A percentile compares a stretch with the other conserved stretches of the same genome.
phyloP scores from a whole-genome alignment of 2,797 vertebrate species.

The Sitta carolinensis region DNA sequence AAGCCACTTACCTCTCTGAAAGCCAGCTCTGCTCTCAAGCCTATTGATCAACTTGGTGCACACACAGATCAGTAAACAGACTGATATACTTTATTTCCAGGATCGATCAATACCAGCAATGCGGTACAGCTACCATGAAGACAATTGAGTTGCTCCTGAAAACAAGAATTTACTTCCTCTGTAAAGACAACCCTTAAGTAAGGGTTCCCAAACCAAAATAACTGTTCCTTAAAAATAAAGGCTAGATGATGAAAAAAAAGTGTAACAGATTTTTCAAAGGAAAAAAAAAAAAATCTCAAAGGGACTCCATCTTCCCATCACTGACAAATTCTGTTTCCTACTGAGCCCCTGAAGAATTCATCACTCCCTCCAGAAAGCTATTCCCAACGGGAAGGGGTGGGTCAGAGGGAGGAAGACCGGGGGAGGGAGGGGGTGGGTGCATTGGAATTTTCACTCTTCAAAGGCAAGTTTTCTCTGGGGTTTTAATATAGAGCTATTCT shows the following conservation, averaged over 20 bases:
- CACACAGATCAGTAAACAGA: not conserved
- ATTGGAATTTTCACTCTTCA: not conserved
- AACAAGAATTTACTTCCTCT: not conserved
- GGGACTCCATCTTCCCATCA: not conserved
- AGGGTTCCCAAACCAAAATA: not conserved
- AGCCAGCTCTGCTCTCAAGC: not conserved
- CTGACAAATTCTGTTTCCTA: not conserved
- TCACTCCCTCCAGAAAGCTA: not conserved
- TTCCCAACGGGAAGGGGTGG: not conserved
- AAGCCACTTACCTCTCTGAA: not conserved
- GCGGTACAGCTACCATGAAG: not conserved
- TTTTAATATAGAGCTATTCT: not conserved
- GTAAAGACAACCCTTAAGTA: not conserved
- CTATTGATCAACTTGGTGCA: accelerated
- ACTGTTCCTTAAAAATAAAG: not conserved
- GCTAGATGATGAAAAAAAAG: not conserved
- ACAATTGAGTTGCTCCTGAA: not conserved
- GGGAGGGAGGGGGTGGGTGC: too few relatives aligned
- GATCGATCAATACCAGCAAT: not conserved
- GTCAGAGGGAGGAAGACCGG: not conserved
- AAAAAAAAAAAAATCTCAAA: not conserved
- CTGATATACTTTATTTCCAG: not conserved
- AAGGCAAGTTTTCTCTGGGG: not conserved
- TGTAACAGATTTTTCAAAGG: not conserved
- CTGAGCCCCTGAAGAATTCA: not conserved